phyloP scores from a whole-genome alignment of 2,113 vertebrate genomes.

The Prionailurus bengalensis region DNA sequence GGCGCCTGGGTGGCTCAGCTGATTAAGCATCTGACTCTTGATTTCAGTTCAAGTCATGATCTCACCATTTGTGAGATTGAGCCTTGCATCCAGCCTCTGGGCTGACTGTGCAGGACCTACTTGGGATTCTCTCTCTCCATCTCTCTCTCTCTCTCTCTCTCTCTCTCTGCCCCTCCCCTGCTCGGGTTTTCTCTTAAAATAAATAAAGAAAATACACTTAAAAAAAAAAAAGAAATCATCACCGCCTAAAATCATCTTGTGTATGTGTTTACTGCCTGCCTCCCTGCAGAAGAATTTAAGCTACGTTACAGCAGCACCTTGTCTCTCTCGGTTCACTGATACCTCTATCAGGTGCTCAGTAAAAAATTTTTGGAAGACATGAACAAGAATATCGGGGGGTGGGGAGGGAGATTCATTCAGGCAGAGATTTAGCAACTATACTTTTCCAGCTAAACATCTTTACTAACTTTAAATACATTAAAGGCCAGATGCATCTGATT shows the following conservation, averaged over 20 bases:
- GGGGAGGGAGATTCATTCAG: neutral
- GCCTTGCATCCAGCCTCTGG: too few species aligned
- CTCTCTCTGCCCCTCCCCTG: too few species aligned
- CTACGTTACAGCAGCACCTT: too few species aligned
- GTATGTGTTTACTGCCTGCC: neutral
- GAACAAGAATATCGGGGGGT: neutral
- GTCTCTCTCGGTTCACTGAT: neutral
- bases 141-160: too few species aligned
- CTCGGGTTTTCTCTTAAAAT: too few species aligned
- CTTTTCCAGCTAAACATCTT: neutral
- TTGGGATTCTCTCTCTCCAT: too few species aligned
- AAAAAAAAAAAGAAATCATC: neutral
- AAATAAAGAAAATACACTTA: too few species aligned
- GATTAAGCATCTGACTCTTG: too few species aligned
- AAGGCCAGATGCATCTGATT: neutral
- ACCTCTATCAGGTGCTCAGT: neutral
- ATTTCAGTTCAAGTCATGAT: too few species aligned
- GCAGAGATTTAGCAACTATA: neutral
- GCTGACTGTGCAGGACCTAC: too few species aligned
- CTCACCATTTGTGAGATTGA: too few species aligned
- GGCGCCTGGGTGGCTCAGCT: too few species aligned
- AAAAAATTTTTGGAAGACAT: constrained; percentile 37
- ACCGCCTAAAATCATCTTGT: neutral
- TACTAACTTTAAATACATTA: neutral
- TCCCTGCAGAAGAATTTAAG: neutral